Percentiles rank a stretch among this genome's conserved stretches.
Conservation (phyloP, 2,888 invertebrate species). For the Cantharis nigra region DNA sequence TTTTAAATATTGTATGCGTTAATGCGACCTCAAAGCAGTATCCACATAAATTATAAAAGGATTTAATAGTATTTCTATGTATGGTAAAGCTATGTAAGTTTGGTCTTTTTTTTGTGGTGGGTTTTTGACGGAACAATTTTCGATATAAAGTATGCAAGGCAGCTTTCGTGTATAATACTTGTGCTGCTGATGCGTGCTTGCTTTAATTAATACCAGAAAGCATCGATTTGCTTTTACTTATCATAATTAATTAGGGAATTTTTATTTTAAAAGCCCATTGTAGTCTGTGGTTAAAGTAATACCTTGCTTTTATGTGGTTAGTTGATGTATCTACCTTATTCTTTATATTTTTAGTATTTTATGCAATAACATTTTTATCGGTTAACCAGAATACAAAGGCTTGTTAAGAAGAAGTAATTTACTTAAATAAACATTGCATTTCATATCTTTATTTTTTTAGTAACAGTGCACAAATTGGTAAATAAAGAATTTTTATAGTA, state of each 20-base stretch:
- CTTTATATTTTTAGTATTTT: not conserved
- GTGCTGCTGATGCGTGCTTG: slow-evolving; percentile 44
- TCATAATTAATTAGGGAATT: slow-evolving; percentile 53
- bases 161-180: slow-evolving; percentile 27
- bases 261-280: slow-evolving; percentile 42
- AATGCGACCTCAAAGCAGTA: not conserved
- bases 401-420: not conserved
- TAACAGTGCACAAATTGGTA: not conserved
- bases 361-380: not conserved
- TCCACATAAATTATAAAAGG: not conserved
- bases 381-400: not conserved
- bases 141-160: slow-evolving; percentile 48
- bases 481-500: not conserved
- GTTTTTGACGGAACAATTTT: slow-evolving; percentile 47
- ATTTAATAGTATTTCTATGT: not conserved
- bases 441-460: not conserved
- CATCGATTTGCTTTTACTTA: slow-evolving; percentile 54
- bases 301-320: not conserved
- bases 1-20: not conserved
- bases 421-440: not conserved
- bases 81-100: slow-evolving; percentile 12
- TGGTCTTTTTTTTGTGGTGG: not conserved
- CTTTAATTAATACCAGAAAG: slow-evolving; percentile 51
- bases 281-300: slow-evolving; percentile 26
- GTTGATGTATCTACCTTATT: not conserved